A percentile compares a stretch with the other conserved stretches of the same genome.
Evolutionary conservation across 2,113 vertebrate genomes (phyloP).

Genomic region (Gorsachius goisagi): DNA sequence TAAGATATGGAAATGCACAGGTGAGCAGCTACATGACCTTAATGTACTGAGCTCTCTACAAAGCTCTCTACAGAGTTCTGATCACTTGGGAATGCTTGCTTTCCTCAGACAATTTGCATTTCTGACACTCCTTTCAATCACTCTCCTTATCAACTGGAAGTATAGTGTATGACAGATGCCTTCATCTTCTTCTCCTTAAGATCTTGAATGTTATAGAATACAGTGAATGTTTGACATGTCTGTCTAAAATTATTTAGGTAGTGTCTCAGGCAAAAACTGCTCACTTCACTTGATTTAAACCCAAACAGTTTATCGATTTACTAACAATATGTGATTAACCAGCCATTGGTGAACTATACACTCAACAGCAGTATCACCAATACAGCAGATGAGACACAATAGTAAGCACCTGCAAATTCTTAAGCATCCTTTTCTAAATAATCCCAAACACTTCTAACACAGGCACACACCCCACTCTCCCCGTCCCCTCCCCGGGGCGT

Average conservation of each 20-base stretch:
- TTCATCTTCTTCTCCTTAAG: background rate
- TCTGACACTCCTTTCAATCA: background rate
- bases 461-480: accelerated
- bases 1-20: background rate
- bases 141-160: background rate
- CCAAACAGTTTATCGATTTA: background rate
- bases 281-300: background rate
- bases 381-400: background rate
- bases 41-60: background rate
- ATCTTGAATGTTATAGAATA: background rate
- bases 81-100: background rate
- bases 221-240: background rate
- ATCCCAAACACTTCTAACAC: background rate
- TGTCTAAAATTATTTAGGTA: background rate
- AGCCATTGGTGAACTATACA: background rate
- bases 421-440: background rate
- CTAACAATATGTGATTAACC: background rate
- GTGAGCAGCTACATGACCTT: background rate
- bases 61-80: background rate
- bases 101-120: background rate
- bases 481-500: accelerated
- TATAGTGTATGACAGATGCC: background rate
- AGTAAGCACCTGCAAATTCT: background rate
- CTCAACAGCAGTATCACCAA: background rate
- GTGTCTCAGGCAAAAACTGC: background rate